Evolutionary conservation across 2,888 invertebrate genomes (phyloP).

Genomic region (Caenorhabditis plicata): DNA sequence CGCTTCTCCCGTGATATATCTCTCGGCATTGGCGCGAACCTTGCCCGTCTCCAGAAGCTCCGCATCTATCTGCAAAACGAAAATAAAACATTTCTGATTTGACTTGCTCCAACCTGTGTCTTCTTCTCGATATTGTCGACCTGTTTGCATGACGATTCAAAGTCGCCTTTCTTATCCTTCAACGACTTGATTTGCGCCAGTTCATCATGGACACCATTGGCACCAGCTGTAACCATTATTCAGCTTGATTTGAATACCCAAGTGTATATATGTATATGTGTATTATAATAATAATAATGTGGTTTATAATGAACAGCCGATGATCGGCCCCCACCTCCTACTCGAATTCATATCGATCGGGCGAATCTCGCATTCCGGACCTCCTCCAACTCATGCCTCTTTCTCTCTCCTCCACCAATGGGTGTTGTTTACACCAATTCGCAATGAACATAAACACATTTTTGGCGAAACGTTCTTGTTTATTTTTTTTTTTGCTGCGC

Average conservation of each 20-base stretch:
- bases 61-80: slow-evolving; percentile 40
- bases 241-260: neutral
- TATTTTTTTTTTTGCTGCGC: too few species aligned
- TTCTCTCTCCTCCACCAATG: too few species aligned
- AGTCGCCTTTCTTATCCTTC: slow-evolving; percentile 58
- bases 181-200: slow-evolving; percentile 53
- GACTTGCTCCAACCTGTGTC: slow-evolving; percentile 34
- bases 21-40: slow-evolving; percentile 55
- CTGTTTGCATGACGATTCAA: slow-evolving; percentile 55
- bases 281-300: slow-evolving; percentile 21
- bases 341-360: too few species aligned
- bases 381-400: too few species aligned
- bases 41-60: slow-evolving; percentile 51
- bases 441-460: too few species aligned
- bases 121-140: slow-evolving; percentile 44
- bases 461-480: too few species aligned
- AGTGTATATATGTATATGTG: too few species aligned
- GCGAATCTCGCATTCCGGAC: too few species aligned
- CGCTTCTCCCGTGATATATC: slow-evolving; percentile 51
- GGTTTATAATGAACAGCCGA: too few species aligned
- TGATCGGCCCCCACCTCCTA: too few species aligned
- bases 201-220: slow-evolving; percentile 57
- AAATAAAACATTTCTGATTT: too few species aligned
- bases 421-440: too few species aligned
- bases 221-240: slow-evolving; percentile 51